Conservation (phyloP, 1,140 invertebrate species). For the Limonius californicus region DNA sequence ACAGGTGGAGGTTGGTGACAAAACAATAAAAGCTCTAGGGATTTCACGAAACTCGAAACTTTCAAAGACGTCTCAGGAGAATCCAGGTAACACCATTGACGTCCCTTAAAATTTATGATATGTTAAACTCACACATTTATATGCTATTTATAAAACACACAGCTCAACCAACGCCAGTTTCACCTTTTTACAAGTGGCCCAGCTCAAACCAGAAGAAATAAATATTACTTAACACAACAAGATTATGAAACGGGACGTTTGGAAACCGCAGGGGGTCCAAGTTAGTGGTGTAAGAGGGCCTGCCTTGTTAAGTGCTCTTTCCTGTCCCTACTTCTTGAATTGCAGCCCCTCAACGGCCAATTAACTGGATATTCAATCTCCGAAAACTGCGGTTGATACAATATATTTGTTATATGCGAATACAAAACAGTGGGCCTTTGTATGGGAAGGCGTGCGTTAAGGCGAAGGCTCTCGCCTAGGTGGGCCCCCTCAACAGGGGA, state of each 20-base stretch:
- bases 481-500: slow-evolving; percentile 19
- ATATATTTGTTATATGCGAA: slow-evolving; percentile 35
- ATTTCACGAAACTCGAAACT: no score
- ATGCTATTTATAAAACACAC: not conserved
- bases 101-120: not conserved
- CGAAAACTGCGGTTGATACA: slow-evolving; percentile 29
- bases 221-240: not conserved
- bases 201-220: not conserved
- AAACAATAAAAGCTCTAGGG: no score
- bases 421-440: slow-evolving; percentile 24
- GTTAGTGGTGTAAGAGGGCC: slow-evolving; percentile 19
- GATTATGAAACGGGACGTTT: not conserved
- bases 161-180: not conserved
- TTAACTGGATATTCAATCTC: slow-evolving; percentile 39
- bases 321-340: slow-evolving; percentile 18
- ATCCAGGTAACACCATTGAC: no score
- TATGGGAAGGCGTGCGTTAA: slow-evolving; percentile 21
- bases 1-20: no score
- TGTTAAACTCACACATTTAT: not conserved
- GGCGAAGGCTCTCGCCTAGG: slow-evolving; percentile 17
- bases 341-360: slow-evolving; percentile 34
- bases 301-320: slow-evolving; percentile 25
- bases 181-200: not conserved
- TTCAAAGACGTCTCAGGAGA: no score
- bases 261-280: slow-evolving; percentile 22